These are phyloP conservation scores for Harpalus rufipes DNA, from an alignment of 2,888 invertebrate genomes.

Conservation along the genomic window DNA sequence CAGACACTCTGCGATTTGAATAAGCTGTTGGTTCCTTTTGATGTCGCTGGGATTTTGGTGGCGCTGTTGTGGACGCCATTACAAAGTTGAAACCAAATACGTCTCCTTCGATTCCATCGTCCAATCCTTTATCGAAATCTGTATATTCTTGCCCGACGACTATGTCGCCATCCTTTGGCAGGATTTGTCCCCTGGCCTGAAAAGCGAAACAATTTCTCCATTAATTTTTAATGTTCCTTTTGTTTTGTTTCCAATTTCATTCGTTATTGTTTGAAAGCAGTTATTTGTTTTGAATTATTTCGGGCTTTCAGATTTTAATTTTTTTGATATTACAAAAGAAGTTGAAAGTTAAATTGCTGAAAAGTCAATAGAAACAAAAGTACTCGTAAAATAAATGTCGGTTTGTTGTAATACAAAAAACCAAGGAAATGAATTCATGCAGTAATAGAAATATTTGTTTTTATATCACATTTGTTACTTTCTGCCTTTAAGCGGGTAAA, in stretches of 20 bases:
- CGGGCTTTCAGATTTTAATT: not conserved
- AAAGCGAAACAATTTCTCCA: conserved; percentile 28
- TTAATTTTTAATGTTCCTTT: conserved; percentile 43
- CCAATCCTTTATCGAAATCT: conserved; percentile 82
- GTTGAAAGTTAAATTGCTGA: not conserved
- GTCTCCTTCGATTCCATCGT: conserved; percentile 85
- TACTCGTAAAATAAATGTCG: too few species aligned
- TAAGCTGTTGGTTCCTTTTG: conserved; percentile 58
- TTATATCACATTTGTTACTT: not conserved
- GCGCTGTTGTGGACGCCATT: conserved; percentile 79
- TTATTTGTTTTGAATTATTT: conserved; percentile 32
- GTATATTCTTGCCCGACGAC: conserved; percentile 86
- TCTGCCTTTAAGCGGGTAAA: not conserved
- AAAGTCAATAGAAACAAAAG: not conserved
- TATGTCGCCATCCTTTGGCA: conserved; percentile 82
- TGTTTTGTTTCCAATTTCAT: conserved; percentile 34
- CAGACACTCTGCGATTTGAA: conserved; percentile 39
- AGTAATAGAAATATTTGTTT: not conserved
- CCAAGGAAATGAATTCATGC: not conserved
- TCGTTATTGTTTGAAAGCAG: conserved; percentile 25
- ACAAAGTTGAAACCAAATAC: conserved; percentile 84
- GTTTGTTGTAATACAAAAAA: not conserved
- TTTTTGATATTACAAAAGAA: not conserved
- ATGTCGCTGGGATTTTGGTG: conserved; percentile 39
- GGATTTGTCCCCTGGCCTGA: conserved; percentile 79